Base-by-base conservation (phyloP, 2,888 invertebrate genomes). In the Brachynemurus nebulosus region DNA sequence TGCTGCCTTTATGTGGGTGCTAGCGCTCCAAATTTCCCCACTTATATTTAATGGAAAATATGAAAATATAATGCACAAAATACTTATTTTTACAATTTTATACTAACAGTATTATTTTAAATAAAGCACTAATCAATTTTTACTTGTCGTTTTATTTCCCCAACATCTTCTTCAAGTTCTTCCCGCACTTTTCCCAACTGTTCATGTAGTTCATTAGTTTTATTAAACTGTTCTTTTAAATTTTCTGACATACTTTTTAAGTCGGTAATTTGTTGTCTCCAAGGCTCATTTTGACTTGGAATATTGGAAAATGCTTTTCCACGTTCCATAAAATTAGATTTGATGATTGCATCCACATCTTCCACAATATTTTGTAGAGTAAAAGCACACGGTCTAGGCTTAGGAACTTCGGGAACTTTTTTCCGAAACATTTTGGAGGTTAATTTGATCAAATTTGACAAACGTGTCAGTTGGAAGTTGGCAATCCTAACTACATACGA, bases 291-390 rank as follows among this genome's bases (percentile, higher is more conserved):
- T 21, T 36, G 25, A 21, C 36, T 36, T 18, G 27, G 39, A 9
- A 39, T 14, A 25, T n/a, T 36, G 17, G 42, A 30, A 36, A 27
- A 23, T 12, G 40, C 19, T 35, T 34, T 49, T 18, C 45, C 45
- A 27, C 36, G 20, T 20, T 45, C 45, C 11, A 53, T 41, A 34
- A 50, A 49, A 17, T 40, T 45, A 5, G 51, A 44, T 16, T 50
- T 49, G 16, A 45, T 40, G 18, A 55, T 44, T 8, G 48, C 50
- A 23, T 49, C 46, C 21, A 55, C 49, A 40, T 56, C 56, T 38
- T 50, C 50, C 1, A 50, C 20, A 11, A 55, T 52, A 42, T 55
- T 49, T n/a, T 50, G 47, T 2, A 41, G 20, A 1, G 50, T 52
- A 37, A 53, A 47, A 9, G 23, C 33, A 44, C 39, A 46, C 34